phyloP scores from a whole-genome alignment of 2,888 invertebrate species.

The Noctua pronuba region DNA sequence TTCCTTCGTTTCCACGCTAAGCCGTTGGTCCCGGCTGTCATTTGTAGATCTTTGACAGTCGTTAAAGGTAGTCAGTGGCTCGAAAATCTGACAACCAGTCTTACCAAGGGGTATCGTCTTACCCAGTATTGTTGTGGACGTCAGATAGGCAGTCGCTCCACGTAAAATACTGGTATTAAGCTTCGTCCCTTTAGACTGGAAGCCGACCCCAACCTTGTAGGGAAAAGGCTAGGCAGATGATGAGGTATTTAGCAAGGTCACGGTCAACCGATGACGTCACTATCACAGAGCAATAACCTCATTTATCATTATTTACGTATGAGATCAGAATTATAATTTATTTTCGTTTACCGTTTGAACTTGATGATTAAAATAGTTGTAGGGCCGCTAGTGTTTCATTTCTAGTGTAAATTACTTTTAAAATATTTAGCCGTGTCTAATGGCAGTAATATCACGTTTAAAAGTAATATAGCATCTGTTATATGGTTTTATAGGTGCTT shows the following conservation, averaged over 20 bases:
- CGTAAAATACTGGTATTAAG: too few species aligned
- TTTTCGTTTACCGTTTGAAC: slow-evolving; percentile 24
- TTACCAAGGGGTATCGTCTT: too few species aligned
- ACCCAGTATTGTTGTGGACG: too few species aligned
- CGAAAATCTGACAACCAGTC: too few species aligned
- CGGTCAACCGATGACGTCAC: slow-evolving; percentile 3
- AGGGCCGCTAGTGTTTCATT: not conserved
- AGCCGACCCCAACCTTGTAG: too few species aligned
- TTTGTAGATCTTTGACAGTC: too few species aligned
- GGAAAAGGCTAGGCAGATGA: too few species aligned
- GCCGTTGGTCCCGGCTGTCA: too few species aligned
- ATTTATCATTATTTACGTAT: slow-evolving; percentile 15
- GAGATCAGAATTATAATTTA: slow-evolving; percentile 24
- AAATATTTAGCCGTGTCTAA: slow-evolving; percentile 16
- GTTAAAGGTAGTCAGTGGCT: too few species aligned
- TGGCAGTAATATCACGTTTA: slow-evolving; percentile 12
- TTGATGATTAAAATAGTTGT: slow-evolving; percentile 16
- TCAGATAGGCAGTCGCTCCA: too few species aligned
- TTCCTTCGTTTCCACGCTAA: too few species aligned
- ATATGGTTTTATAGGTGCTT: not conserved
- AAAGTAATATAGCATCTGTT: slow-evolving; percentile 1
- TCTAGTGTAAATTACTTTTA: slow-evolving; percentile 8
- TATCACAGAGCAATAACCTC: slow-evolving; percentile 26
- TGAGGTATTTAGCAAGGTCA: slow-evolving; percentile 16
- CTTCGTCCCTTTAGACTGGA: too few species aligned